Conservation (phyloP, 1,140 invertebrate species). For the Plectrocnemia conspersa region DNA sequence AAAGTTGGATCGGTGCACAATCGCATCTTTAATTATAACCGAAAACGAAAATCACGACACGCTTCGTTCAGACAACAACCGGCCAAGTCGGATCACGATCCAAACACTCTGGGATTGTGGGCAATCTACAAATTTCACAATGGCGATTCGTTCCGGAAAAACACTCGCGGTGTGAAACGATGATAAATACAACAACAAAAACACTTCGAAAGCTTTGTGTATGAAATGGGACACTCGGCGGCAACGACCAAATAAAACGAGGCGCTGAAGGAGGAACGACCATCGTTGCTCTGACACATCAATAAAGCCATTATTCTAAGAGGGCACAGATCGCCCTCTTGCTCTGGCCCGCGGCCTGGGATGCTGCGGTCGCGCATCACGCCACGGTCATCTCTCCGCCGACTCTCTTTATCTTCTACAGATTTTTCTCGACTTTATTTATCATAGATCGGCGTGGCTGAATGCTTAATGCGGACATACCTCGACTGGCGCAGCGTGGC, state of each 20-base stretch:
- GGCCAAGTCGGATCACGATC: conserved; percentile 25
- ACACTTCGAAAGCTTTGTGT: too few species aligned
- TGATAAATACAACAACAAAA: background rate
- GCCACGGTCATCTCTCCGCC: conserved; percentile 38
- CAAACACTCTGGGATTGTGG: conserved; percentile 12
- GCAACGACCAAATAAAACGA: conserved; percentile 10
- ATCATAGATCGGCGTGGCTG: conserved; percentile 33
- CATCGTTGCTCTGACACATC: conserved; percentile 38
- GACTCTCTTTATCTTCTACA: conserved; percentile 36
- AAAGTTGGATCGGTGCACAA: conserved; percentile 16
- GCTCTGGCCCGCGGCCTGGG: conserved; percentile 11
- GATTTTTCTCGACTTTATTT: conserved; percentile 34
- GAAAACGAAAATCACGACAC: conserved; percentile 33
- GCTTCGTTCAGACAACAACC: conserved; percentile 26
- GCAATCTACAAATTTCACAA: conserved; percentile 29
- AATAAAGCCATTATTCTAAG: conserved; percentile 41
- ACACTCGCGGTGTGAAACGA: conserved; percentile 2
- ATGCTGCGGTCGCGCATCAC: conserved; percentile 35
- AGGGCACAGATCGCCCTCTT: conserved; percentile 23
- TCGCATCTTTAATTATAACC: conserved; percentile 29
- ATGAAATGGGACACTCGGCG: conserved; percentile 16
- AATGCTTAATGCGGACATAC: conserved; percentile 25
- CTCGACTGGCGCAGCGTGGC: conserved; percentile 4
- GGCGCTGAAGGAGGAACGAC: conserved; percentile 7
- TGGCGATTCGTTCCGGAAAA: conserved; percentile 33